Percentiles rank a stretch among this genome's conserved stretches.
Evolutionary conservation across 2,797 vertebrate species (phyloP).

Genomic region (Gambusia yucatana): DNA sequence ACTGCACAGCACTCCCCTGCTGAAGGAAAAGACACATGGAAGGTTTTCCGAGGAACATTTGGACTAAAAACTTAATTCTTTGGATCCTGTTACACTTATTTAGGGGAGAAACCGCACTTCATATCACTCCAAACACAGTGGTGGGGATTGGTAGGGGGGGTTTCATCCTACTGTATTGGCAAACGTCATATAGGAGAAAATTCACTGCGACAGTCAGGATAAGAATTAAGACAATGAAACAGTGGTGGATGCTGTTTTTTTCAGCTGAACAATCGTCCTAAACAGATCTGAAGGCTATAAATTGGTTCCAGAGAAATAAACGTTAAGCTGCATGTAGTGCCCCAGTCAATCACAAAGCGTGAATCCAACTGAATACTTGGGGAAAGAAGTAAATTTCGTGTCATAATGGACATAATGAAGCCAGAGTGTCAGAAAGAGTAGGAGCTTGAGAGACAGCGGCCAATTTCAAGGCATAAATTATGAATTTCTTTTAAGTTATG

Average conservation of each 20-base stretch:
- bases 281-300: neutral
- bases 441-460: too few species aligned
- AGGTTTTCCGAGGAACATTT: too few species aligned
- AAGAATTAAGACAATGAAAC: neutral
- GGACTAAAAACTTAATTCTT: neutral
- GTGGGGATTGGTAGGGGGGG: neutral
- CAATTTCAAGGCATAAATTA: too few species aligned
- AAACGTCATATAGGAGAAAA: neutral
- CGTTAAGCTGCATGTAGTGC: neutral
- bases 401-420: neutral
- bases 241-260: neutral
- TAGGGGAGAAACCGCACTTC: neutral
- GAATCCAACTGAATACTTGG: neutral
- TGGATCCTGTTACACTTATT: neutral
- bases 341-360: neutral
- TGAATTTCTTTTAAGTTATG: too few species aligned
- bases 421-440: too few species aligned
- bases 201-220: neutral
- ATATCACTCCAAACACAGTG: neutral
- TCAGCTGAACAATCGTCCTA: neutral
- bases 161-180: neutral
- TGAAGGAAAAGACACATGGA: neutral
- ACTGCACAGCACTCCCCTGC: neutral
- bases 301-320: neutral
- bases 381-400: neutral